Conservation (phyloP, 2,888 invertebrate species). For the Drosophila melanocephala region DNA sequence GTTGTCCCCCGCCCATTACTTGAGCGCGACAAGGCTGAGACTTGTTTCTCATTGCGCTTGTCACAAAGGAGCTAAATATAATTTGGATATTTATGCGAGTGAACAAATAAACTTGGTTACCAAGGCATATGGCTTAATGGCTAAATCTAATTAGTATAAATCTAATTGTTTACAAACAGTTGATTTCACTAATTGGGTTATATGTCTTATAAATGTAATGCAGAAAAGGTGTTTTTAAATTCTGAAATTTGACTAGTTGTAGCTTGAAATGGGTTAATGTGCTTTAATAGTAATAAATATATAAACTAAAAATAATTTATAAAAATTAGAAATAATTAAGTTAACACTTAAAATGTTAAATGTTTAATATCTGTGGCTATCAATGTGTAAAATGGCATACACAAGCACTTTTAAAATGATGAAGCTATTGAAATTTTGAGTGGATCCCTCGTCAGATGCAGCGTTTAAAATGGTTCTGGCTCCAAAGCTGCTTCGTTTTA, state of each 20-base stretch:
- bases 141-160: neutral
- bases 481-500: slow-evolving; percentile 34
- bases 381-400: neutral
- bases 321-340: neutral
- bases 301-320: rapidly evolving
- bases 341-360: neutral
- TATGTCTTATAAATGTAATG: neutral
- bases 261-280: neutral
- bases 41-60: neutral
- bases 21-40: neutral
- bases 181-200: neutral
- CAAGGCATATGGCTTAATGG: neutral
- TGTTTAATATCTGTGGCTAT: neutral
- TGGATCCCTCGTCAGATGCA: slow-evolving; percentile 39
- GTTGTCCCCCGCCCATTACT: rapidly evolving
- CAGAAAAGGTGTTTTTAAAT: neutral
- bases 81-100: neutral
- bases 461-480: slow-evolving; percentile 7
- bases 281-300: neutral
- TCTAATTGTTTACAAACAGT: neutral
- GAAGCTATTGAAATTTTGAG: neutral
- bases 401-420: neutral
- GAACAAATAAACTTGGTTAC: neutral
- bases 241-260: neutral
- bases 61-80: neutral